phyloP scores from a whole-genome alignment of 2,113 vertebrate genomes.

The Kobus ellipsiprymnus region DNA sequence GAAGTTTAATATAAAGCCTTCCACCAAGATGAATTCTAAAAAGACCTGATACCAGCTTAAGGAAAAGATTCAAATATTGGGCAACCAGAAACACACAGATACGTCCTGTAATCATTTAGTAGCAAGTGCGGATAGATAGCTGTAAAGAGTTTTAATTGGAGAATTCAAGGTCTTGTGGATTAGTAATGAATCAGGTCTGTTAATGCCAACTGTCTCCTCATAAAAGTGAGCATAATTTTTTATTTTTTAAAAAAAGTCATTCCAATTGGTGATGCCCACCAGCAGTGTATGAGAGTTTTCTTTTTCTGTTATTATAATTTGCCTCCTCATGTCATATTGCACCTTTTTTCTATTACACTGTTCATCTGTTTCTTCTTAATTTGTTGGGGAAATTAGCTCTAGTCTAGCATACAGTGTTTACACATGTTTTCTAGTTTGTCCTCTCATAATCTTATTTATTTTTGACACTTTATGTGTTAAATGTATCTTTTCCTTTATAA shows the following conservation, averaged over 20 bases:
- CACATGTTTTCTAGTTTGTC: not conserved
- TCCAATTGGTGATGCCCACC: not conserved
- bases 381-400: not conserved
- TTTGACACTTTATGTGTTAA: not conserved
- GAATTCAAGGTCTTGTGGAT: not conserved
- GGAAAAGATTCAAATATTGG: not conserved
- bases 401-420: not conserved
- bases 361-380: not conserved
- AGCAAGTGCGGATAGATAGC: not conserved
- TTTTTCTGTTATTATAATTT: not conserved
- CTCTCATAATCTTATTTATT: not conserved
- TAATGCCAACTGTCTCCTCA: not conserved
- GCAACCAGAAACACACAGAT: not conserved
- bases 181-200: not conserved
- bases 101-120: not conserved
- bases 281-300: not conserved
- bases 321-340: not conserved
- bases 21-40: not conserved
- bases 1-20: not conserved
- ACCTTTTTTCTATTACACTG: not conserved
- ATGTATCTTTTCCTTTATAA: not conserved
- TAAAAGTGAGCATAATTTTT: not conserved
- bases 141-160: not conserved
- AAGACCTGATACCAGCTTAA: not conserved
- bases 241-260: not conserved